Base-by-base conservation (phyloP, 2,113 vertebrate species). In the Apistogramma diplotaenia region DNA sequence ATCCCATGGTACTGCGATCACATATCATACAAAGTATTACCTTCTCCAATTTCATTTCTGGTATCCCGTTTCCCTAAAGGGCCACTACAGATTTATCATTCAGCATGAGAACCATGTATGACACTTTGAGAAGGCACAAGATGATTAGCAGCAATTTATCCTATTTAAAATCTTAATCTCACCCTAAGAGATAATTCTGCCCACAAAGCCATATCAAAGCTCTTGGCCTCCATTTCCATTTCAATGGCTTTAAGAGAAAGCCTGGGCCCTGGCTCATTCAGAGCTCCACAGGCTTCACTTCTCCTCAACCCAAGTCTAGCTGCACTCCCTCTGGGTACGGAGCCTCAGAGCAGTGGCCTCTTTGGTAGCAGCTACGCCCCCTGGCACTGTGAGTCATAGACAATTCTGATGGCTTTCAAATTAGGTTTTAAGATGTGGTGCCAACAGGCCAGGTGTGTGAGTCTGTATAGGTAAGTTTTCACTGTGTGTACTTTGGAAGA, bases 401-500 rank as follows among this genome's bases (percentile, higher is more conserved):
- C 78, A 84, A 84, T 84, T 84, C 81, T 83, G 85, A 89, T 79
- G 75, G 75, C 76, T 86, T 84, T 90, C 84, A 88, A 78, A 89
- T 75, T 61, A 84, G 83, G 51, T 87, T 94, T 91, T 87, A 84
- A 92, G 87, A 76, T 74, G 60, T 65, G 72, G 81, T 89, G 85
- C 87, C 85, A 85, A 72, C 78, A 73, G 72, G 70, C 87, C 90
- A 91, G 89, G 88, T 92, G 90, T 76, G 40, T 72, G 33, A 70
- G 86, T 16, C 29, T 81, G 79, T 74, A 76, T 81, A 78, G 54
- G 74, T 81, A 54, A 71, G 58, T 90, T 85, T 88, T 70, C 12
- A 76, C 53, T 79, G 51, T 85, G 82, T 89, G 79, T 76, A 59
- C 60, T 82, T 55, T 83, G 60, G 33, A 80, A 78, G 82, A 88